Evolutionary conservation across 2,113 vertebrate species (phyloP).

Genomic region (Callorhinus ursinus): DNA sequence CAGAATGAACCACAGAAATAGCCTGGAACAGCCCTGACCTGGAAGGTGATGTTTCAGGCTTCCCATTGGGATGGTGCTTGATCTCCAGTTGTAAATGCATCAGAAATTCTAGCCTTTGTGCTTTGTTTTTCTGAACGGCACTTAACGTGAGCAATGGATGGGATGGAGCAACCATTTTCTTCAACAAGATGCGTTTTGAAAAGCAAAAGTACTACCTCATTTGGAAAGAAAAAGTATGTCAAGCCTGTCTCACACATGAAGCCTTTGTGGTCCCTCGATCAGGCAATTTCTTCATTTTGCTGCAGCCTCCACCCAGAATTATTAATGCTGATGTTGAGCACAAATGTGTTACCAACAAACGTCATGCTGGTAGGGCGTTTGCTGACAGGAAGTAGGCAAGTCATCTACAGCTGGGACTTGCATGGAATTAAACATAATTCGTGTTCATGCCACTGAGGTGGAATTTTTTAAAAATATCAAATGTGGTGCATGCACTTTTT

Average conservation of each 20-base stretch:
- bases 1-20: neutral
- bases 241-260: neutral
- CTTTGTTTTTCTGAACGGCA: accelerated
- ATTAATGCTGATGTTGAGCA: neutral
- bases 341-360: neutral
- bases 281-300: neutral
- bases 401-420: accelerated
- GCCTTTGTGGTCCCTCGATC: neutral
- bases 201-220: conserved; percentile 55
- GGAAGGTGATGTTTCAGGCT: neutral
- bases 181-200: neutral
- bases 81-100: neutral
- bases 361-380: accelerated
- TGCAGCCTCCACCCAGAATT: neutral
- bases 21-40: neutral
- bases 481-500: neutral
- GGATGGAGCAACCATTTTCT: accelerated
- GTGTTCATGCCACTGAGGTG: neutral
- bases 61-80: accelerated
- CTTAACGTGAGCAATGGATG: accelerated
- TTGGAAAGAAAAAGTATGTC: conserved; percentile 56
- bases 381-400: neutral
- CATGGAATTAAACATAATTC: neutral
- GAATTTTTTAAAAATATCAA: neutral
- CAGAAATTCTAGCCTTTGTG: accelerated